Conservation (phyloP, 2,113 vertebrate species). For the Platichthys stellatus region DNA sequence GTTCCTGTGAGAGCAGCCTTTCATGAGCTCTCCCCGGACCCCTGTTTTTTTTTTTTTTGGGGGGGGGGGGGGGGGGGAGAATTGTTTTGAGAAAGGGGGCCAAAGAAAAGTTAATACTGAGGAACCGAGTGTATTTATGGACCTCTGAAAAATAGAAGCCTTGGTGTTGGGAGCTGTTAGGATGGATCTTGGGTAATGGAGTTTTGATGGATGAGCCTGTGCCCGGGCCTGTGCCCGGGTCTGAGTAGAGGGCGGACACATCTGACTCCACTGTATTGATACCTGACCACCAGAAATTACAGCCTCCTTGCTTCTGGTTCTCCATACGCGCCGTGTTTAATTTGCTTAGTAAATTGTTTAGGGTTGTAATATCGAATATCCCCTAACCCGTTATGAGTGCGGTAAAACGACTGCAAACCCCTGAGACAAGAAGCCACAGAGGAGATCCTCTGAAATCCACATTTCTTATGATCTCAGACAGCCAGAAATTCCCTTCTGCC, state of each 20-base stretch:
- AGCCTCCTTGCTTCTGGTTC: constrained; percentile 11
- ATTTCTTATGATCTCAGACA: constrained; percentile 67
- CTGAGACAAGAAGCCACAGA: constrained; percentile 52
- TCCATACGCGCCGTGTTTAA: constrained; percentile 16
- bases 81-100: constrained; percentile 65
- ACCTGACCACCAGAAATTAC: constrained; percentile 51
- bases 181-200: constrained; percentile 78
- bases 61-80: constrained; percentile 56
- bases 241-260: constrained; percentile 31
- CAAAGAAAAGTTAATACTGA: constrained; percentile 61
- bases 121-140: constrained; percentile 67
- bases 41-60: background rate
- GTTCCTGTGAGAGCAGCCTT: constrained; percentile 70
- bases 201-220: constrained; percentile 77
- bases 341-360: constrained; percentile 53
- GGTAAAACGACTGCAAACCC: constrained; percentile 51
- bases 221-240: constrained; percentile 40
- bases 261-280: constrained; percentile 42
- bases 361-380: constrained; percentile 60
- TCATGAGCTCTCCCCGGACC: constrained; percentile 69
- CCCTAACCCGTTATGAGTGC: constrained; percentile 63
- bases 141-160: constrained; percentile 58
- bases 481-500: constrained; percentile 59
- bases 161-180: constrained; percentile 57
- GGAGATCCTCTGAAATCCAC: constrained; percentile 46